Evolutionary conservation across 2,113 vertebrate species (phyloP).

Genomic region (Paradoxurus hermaphroditus): DNA sequence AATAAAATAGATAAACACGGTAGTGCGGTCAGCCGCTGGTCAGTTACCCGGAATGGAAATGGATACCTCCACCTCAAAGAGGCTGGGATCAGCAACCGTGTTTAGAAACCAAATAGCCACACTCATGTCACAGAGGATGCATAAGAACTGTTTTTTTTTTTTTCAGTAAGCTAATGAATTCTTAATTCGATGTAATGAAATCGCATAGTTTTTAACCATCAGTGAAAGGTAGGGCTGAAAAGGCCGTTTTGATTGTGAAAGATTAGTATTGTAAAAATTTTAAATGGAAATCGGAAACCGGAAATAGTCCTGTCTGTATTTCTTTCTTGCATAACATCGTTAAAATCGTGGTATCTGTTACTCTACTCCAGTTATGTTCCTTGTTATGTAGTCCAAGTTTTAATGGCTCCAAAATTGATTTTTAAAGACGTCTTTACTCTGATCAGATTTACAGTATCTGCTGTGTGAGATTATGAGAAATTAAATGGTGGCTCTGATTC

Average conservation of each 20-base stretch:
- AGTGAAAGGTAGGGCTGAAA: slow-evolving; percentile 12
- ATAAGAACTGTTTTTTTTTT: neutral
- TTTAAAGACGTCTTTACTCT: neutral
- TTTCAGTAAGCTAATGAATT: neutral
- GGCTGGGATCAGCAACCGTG: rapidly evolving
- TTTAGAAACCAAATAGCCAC: neutral
- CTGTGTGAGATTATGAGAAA: neutral
- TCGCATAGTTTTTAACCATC: slow-evolving; percentile 7
- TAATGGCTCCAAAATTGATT: neutral
- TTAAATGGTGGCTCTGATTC: slow-evolving; percentile 38
- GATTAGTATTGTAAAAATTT: slow-evolving; percentile 6
- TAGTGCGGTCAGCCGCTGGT: neutral
- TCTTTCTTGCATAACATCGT: neutral
- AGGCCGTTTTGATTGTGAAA: slow-evolving; percentile 1
- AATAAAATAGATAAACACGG: neutral
- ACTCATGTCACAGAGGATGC: neutral
- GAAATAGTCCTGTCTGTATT: neutral
- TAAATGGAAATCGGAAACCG: slow-evolving; percentile 30
- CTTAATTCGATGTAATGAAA: neutral
- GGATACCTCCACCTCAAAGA: neutral
- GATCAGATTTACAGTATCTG: neutral
- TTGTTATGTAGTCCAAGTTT: slow-evolving; percentile 5
- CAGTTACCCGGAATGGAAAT: neutral
- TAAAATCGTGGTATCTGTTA: slow-evolving; percentile 12
- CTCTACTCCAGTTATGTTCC: neutral